Conservation (phyloP, 2,888 invertebrate genomes). For the Callyntrura guangdongensis region DNA sequence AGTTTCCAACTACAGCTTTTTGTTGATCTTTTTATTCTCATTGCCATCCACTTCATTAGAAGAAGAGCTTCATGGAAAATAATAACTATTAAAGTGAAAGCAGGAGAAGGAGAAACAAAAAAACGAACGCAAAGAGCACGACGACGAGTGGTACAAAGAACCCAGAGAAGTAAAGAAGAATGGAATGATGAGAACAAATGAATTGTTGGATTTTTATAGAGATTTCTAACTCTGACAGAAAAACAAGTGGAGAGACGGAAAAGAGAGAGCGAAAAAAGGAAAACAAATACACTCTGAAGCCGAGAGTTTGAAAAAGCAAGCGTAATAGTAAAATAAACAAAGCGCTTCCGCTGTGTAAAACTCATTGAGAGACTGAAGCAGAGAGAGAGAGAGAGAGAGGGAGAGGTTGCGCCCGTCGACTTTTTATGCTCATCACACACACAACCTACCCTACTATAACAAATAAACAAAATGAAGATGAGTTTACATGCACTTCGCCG, state of each 20-base stretch:
- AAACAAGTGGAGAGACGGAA: conserved; percentile 14
- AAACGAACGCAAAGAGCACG: neutral
- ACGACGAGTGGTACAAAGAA: no score
- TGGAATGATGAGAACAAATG: conserved; percentile 7
- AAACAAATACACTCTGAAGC: neutral
- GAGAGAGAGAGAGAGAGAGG: no score
- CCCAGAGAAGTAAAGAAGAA: neutral
- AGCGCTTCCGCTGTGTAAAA: conserved; percentile 1
- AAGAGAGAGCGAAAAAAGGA: neutral
- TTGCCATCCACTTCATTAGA: conserved; percentile 68
- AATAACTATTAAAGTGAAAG: conserved; percentile 48
- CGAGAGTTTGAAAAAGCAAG: neutral
- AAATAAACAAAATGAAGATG: no score
- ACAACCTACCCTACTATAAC: no score
- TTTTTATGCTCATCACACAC: no score
- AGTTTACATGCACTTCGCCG: no score
- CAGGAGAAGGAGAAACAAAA: conserved; percentile 30
- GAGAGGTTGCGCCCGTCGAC: no score
- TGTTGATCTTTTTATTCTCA: conserved; percentile 24
- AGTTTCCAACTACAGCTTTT: neutral
- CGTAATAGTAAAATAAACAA: conserved; percentile 17
- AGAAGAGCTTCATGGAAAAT: conserved; percentile 39
- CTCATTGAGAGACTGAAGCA: neutral
- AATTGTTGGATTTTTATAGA: neutral
- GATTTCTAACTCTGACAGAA: neutral